Percentiles rank a stretch among this genome's conserved stretches.
Conservation (phyloP, 1,140 invertebrate species). For the Trypoxylus dichotomus region DNA sequence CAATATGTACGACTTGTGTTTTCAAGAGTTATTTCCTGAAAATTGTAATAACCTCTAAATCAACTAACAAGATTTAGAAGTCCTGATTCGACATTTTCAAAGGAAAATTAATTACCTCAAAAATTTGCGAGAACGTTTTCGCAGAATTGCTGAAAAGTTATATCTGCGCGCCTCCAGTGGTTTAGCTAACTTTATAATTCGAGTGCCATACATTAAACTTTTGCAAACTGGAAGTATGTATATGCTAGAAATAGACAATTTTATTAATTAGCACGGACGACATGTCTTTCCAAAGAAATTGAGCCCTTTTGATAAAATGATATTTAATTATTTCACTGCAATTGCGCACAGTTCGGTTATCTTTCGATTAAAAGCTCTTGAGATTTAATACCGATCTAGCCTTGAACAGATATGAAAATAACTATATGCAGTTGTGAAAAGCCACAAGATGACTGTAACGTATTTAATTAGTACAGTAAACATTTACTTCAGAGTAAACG, state of each 20-base stretch:
- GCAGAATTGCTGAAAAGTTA: slow-evolving; percentile 1
- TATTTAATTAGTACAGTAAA: too few species aligned
- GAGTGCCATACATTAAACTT: not conserved
- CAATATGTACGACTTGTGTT: not conserved
- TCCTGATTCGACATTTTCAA: not conserved
- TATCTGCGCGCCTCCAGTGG: not conserved
- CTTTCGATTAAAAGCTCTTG: too few species aligned
- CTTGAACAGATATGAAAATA: too few species aligned
- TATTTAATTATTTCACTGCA: too few species aligned
- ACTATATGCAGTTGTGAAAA: too few species aligned
- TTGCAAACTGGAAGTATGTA: not conserved
- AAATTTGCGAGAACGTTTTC: not conserved
- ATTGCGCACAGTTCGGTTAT: too few species aligned
- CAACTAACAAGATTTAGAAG: not conserved
- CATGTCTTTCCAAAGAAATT: too few species aligned
- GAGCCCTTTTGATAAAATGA: too few species aligned
- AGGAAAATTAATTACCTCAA: slow-evolving; percentile 14
- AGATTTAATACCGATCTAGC: too few species aligned
- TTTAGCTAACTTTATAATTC: not conserved
- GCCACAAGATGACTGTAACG: too few species aligned
- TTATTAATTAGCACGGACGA: not conserved
- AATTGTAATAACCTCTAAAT: not conserved
- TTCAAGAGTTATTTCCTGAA: too few species aligned
- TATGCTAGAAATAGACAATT: not conserved
- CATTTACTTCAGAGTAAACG: too few species aligned